phyloP scores from a whole-genome alignment of 2,113 vertebrate species.

The Riparia riparia region DNA sequence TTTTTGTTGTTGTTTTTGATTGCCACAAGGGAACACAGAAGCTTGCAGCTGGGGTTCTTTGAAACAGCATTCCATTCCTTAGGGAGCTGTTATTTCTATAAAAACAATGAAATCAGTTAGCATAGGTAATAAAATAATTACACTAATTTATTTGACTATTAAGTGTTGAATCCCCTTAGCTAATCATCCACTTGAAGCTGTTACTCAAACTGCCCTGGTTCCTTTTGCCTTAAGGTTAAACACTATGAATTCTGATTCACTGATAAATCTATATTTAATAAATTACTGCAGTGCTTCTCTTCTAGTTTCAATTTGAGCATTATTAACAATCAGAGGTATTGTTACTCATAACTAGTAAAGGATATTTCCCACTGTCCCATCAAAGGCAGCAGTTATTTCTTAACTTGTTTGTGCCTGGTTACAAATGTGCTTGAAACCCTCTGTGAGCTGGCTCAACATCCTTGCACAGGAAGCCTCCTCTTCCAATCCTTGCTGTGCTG shows the following conservation, averaged over 20 bases:
- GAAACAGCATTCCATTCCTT: constrained; percentile 68
- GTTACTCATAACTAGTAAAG: constrained; percentile 8
- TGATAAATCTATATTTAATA: constrained; percentile 72
- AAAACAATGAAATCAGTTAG: constrained; percentile 81
- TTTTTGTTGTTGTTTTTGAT: constrained; percentile 75
- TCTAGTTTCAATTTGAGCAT: neutral
- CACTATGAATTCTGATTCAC: constrained; percentile 61
- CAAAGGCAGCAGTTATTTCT: neutral
- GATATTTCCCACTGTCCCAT: constrained; percentile 10
- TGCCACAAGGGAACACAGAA: constrained; percentile 60
- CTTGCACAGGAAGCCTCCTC: neutral
- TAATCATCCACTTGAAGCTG: constrained; percentile 79
- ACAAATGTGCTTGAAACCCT: neutral
- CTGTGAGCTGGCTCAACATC: neutral
- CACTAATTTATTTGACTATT: constrained; percentile 81
- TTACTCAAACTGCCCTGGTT: constrained; percentile 71
- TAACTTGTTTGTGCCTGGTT: neutral
- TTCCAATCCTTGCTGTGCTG: neutral
- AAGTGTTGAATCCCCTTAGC: constrained; percentile 78
- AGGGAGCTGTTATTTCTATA: constrained; percentile 76
- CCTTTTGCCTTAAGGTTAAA: constrained; percentile 75
- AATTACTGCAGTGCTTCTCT: constrained; percentile 59
- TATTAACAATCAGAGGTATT: constrained; percentile 26
- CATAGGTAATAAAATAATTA: constrained; percentile 84
- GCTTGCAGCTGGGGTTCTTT: constrained; percentile 68